Conservation (phyloP, 2,888 invertebrate genomes). For the Dryobotodes eremita region DNA sequence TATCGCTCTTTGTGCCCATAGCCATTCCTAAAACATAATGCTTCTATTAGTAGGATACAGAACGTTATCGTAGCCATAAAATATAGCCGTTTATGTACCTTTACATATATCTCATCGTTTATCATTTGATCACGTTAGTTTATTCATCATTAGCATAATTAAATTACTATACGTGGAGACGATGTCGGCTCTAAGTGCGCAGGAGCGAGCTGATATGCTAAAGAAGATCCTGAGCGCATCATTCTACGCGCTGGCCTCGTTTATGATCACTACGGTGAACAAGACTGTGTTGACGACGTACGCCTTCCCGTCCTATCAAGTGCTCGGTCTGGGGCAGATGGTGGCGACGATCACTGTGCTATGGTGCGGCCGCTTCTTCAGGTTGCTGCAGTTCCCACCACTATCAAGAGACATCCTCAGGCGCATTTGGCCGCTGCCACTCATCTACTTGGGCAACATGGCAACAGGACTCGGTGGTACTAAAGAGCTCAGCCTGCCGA, state of each 20-base stretch:
- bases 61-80: background rate
- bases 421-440: slow-evolving; percentile 98
- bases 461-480: slow-evolving; percentile 99
- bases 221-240: slow-evolving; percentile 94
- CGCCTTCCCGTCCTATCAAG: slow-evolving; percentile 97
- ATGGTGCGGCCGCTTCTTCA: slow-evolving; percentile 92
- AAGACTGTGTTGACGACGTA: slow-evolving; percentile 98
- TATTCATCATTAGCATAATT: slow-evolving; percentile 66
- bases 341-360: slow-evolving; percentile 96
- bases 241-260: slow-evolving; percentile 97
- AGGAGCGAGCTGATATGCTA: slow-evolving; percentile 83
- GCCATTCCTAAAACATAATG: background rate
- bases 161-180: slow-evolving; percentile 50
- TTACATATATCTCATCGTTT: slow-evolving; percentile 1
- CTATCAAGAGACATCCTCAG: slow-evolving; percentile 92
- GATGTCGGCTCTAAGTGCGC: slow-evolving; percentile 63
- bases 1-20: background rate
- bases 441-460: slow-evolving; percentile 98
- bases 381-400: slow-evolving; percentile 94
- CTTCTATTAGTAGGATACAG: background rate
- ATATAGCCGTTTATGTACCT: background rate
- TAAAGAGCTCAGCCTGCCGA: slow-evolving; percentile 97
- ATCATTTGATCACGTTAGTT: slow-evolving; percentile 63
- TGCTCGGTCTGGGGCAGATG: slow-evolving; percentile 98
- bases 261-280: slow-evolving; percentile 98